Evolutionary conservation across 2,888 invertebrate genomes (phyloP), one percentile per base, ranked within the genome.

Genomic region (Synanthedon tipuliformis): DNA sequence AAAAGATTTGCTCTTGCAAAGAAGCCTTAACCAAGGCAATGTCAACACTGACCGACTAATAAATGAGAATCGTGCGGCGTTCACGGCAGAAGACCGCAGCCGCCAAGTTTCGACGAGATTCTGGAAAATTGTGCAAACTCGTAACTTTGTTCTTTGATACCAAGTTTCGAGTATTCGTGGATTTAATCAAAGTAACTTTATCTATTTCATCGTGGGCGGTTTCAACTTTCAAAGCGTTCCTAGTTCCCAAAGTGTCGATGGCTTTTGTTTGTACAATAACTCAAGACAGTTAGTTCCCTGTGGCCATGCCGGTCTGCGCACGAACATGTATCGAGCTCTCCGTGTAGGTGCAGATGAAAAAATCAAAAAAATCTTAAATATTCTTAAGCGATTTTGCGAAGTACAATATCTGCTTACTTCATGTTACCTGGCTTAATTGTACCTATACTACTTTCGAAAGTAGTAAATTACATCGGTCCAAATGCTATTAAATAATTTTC

Each of bases 141-240:
- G 40, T 40, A 50, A 50, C 41, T 52, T 27, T 50, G 54, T 50
- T 52, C 41, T 45, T 18, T 41, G 45, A 51, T 40, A 51, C 50
- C 41, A 50, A 53, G 51, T 57, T 60, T 50, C 51, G 56, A 62
- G 57, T 59, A 59, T 57, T 56, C 55, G 57, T 56, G 59, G 59
- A 64, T 66, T 62, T 66, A 61, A 65, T 66, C 62, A 59, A 61
- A 62, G 59, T 58, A 61, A 59, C 61, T 61, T 58, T 53, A 51
- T 48, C 48, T 41, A n/a, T 48, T 40, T 16, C 49, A 49, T 49
- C 18, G 16, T 23, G 49, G 49, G 49, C 45, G 45, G 45, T 45
- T 45, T 45, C 15, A 45, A 45, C 45, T 45, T 45, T 45, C 45
- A 45, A 45, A 45, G 13, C 45, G 45, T 45, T n/a, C n/a, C 45